phyloP scores from a whole-genome alignment of 2,113 vertebrate species.

The Atlantisia rogersi region DNA sequence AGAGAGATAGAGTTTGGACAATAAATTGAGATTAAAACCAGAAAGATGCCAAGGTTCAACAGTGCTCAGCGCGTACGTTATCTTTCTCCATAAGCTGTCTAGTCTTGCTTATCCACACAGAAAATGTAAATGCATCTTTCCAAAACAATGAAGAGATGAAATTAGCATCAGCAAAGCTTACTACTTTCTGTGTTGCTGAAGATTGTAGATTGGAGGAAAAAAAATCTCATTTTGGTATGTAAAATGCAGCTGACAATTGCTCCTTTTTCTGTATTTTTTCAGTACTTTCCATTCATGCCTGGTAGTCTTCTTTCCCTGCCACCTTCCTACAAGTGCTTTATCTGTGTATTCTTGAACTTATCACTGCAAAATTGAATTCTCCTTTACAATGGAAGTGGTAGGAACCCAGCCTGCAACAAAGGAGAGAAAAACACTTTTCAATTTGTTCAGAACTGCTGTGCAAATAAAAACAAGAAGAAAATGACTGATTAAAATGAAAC shows the following conservation, averaged over 20 bases:
- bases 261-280: not conserved
- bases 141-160: not conserved
- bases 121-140: conserved; percentile 24
- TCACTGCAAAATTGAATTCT: conserved; percentile 23
- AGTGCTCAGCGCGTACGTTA: not conserved
- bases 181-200: not conserved
- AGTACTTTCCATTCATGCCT: not conserved
- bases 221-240: not conserved
- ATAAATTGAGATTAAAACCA: conserved; percentile 24
- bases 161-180: not conserved
- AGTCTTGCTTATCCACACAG: not conserved
- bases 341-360: conserved; percentile 19
- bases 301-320: not conserved
- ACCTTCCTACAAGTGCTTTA: not conserved
- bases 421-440: conserved; percentile 4
- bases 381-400: not conserved
- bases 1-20: conserved; percentile 9
- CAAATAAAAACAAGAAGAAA: conserved; percentile 48
- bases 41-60: not conserved
- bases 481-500: conserved; percentile 37
- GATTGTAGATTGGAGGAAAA: not conserved
- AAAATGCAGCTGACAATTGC: not conserved
- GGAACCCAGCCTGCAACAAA: not conserved
- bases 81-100: not conserved
- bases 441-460: conserved; percentile 36